phyloP scores from a whole-genome alignment of 2,797 vertebrate genomes.

The Channa striata region DNA sequence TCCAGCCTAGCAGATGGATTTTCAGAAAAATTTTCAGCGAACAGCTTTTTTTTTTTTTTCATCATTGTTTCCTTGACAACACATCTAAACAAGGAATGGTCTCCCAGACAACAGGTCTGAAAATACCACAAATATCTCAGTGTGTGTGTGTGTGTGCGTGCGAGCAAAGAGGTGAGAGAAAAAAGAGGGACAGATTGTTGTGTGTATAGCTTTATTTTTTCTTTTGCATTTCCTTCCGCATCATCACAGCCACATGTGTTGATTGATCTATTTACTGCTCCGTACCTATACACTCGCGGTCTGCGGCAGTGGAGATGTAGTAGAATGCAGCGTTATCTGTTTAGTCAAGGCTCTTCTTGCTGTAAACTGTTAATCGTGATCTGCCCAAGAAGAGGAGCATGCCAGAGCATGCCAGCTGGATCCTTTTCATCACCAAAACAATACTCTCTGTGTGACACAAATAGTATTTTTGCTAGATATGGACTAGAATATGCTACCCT shows the following conservation, averaged over 20 bases:
- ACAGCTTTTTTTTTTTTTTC: constrained; percentile 66
- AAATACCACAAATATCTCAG: constrained; percentile 66
- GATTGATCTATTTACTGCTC: constrained; percentile 56
- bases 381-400: constrained; percentile 37
- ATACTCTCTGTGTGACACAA: constrained; percentile 57
- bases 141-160: constrained; percentile 39
- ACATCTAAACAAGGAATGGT: constrained; percentile 86
- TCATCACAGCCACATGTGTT: constrained; percentile 24
- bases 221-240: constrained; percentile 7
- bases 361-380: constrained; percentile 40
- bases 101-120: constrained; percentile 85
- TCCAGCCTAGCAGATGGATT: constrained; percentile 83
- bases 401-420: constrained; percentile 47
- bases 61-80: constrained; percentile 88
- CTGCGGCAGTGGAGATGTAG: constrained; percentile 32
- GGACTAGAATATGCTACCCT: constrained; percentile 47
- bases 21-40: constrained; percentile 80
- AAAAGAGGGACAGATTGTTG: constrained; percentile 27
- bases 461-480: constrained; percentile 50
- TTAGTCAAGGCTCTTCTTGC: constrained; percentile 51
- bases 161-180: constrained; percentile 52
- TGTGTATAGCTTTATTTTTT: constrained; percentile 11
- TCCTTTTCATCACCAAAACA: constrained; percentile 59
- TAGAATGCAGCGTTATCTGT: constrained; percentile 55
- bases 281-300: constrained; percentile 26